Base-by-base conservation (phyloP, 2,888 invertebrate species). In the Eupithecia subfuscata region DNA sequence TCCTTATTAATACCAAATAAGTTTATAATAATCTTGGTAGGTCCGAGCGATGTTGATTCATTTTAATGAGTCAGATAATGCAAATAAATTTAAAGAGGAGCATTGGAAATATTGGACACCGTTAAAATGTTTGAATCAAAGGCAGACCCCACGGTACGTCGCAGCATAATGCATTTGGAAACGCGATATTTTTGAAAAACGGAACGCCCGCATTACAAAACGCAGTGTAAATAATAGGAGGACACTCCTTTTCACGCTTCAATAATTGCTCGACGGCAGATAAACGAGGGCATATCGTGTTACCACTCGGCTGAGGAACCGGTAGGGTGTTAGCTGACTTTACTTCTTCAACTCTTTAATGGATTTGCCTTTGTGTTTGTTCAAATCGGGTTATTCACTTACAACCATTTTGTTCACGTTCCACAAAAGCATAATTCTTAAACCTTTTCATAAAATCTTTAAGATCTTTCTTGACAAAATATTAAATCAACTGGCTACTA, bases 171-270 rank as follows among this genome's bases (percentile, higher is more conserved):
- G 85, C 86, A 86, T 84, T 90, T 88, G 88, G 94, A 92, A 94
- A 95, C 84, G 91, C 89, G 94, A 95, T 94, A 94, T 94, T 93
- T 93, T 91, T 87, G 82, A 85, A 90, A 90, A 93, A 91, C 89
- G 90, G 89, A 89, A 90, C 89, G 91, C 94, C 94, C 95, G 94
- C 94, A 94, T 93, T 89, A 93, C 94, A 93, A 93, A 93, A 92
- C 90, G 91, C 88, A 89, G 87, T 91, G 92, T 93, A 93, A 91
- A 94, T 94, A 94, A 95, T 94, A 94, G 91, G 92, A 93, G 92
- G 94, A 94, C 92, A 93, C 87, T 93, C 92, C 93, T 95, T 95
- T 95, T 95, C 94, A 95, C 95, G 95, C 95, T 94, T 95, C 95
- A 95, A 94, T 95, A 95, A 95, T 95, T 95, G 94, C 92, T 94